Percentiles rank a stretch among this genome's conserved stretches.
Conservation (phyloP, 1,140 invertebrate species). For the Platyscapa corneri region DNA sequence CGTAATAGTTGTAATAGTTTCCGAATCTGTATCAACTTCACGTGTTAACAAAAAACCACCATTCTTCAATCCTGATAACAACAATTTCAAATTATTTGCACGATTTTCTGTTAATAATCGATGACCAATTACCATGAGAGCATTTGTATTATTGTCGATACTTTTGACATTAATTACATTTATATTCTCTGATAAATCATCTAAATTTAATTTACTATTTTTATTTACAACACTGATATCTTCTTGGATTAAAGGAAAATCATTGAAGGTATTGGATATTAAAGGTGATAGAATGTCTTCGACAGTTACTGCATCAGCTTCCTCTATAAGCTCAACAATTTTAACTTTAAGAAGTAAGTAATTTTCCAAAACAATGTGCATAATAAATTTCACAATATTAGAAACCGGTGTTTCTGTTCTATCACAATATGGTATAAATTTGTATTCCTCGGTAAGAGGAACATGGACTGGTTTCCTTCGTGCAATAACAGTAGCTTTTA, state of each 20-base stretch:
- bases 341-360: constrained; percentile 79
- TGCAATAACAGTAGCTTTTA: constrained; percentile 87
- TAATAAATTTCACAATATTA: constrained; percentile 72
- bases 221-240: constrained; percentile 62
- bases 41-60: constrained; percentile 70
- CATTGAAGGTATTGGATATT: constrained; percentile 75
- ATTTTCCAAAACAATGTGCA: constrained; percentile 88
- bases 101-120: constrained; percentile 53
- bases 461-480: constrained; percentile 78
- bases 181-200: constrained; percentile 71
- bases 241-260: constrained; percentile 76
- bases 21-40: constrained; percentile 60
- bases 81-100: constrained; percentile 53
- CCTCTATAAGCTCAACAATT: constrained; percentile 80
- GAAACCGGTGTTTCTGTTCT: constrained; percentile 54
- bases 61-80: constrained; percentile 62
- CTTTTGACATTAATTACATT: constrained; percentile 78
- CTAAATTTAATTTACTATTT: constrained; percentile 65
- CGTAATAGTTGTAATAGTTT: constrained; percentile 58
- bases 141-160: constrained; percentile 74
- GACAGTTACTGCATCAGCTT: constrained; percentile 70
- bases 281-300: constrained; percentile 72
- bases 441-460: constrained; percentile 82
- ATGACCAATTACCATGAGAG: constrained; percentile 73
- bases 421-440: constrained; percentile 76